Base-by-base conservation (phyloP, 2,113 vertebrate genomes). In the Eurypyga helias region DNA sequence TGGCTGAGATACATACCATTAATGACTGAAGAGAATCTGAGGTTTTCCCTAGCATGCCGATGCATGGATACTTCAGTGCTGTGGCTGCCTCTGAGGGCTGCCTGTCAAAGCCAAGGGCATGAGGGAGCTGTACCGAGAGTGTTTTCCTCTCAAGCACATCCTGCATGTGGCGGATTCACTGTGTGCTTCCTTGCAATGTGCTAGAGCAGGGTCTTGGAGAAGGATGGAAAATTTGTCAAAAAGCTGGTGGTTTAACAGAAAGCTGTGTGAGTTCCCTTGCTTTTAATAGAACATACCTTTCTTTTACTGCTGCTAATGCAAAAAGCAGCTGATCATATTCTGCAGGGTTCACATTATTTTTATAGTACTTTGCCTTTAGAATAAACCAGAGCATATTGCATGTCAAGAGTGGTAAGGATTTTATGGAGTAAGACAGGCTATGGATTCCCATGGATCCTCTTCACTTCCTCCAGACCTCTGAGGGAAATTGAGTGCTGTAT, bases 271-370 rank as follows among this genome's bases (percentile, higher is more conserved):
- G 78, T 95, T 96, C 58, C 87, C 73, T 87, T 79, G 62, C 61
- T 87, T 89, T 95, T 89, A 89, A 85, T 60, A 92, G 77, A 95
- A 94, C 0, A 25, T 83, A 73, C 57, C 61, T 93, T 96, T 91
- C 31, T 87, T 96, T 95, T 66, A 84, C 57, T 66, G 55, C 49
- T 87, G 73, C 17, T 97, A 90, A 95, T 90, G 91, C 52, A 72
- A 86, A 96, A 96, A 95, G 64, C 88, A 93, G 89, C 72, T 85
- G 83, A 91, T 85, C 29, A 1, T 51, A 67, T 80, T 89, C 66
- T 54, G n/a, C 65, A 66, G 41, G 33, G 58, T 31, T 89, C 66
- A 76, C 20, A 17, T 38, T 72, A 70, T 72, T 96, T 92, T 87
- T 89, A 34, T 16, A 82, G 66, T 58, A 69, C 28, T 92, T 64